phyloP scores from a whole-genome alignment of 2,113 vertebrate genomes.

The Zapus hudsonius region DNA sequence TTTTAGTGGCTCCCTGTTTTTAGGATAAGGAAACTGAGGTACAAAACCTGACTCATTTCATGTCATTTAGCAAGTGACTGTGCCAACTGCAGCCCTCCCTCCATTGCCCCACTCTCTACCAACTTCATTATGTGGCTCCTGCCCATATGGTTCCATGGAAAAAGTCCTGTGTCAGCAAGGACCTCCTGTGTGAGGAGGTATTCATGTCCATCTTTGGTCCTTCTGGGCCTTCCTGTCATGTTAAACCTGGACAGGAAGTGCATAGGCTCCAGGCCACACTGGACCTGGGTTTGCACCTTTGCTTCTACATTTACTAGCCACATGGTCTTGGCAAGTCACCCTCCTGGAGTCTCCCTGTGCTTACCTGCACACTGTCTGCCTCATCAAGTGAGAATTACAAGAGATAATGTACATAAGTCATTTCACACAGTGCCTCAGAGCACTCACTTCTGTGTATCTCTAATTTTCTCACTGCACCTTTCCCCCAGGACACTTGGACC shows the following conservation, averaged over 20 bases:
- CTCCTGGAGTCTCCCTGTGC: neutral
- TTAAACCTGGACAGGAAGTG: neutral
- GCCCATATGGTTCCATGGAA: neutral
- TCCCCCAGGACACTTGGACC: accelerated
- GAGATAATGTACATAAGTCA: accelerated
- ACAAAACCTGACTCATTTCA: accelerated
- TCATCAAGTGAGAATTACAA: accelerated
- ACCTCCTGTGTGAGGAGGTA: accelerated
- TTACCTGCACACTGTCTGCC: neutral
- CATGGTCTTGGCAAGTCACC: neutral
- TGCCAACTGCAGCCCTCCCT: accelerated
- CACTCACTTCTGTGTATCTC: accelerated
- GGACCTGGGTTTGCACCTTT: accelerated
- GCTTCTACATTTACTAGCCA: accelerated
- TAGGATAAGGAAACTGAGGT: neutral
- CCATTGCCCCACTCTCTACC: neutral
- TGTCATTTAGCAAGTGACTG: neutral
- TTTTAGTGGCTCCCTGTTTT: neutral
- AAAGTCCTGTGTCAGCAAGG: neutral
- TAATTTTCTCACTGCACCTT: too few relatives aligned
- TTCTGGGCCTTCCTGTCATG: neutral
- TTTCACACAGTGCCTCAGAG: accelerated
- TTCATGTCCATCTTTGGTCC: too few relatives aligned
- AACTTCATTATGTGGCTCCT: neutral
- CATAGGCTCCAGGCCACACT: accelerated